Evolutionary conservation across 2,888 invertebrate species (phyloP), one percentile per base, ranked within the genome.

Genomic region (Tetanocera ferruginea): DNA sequence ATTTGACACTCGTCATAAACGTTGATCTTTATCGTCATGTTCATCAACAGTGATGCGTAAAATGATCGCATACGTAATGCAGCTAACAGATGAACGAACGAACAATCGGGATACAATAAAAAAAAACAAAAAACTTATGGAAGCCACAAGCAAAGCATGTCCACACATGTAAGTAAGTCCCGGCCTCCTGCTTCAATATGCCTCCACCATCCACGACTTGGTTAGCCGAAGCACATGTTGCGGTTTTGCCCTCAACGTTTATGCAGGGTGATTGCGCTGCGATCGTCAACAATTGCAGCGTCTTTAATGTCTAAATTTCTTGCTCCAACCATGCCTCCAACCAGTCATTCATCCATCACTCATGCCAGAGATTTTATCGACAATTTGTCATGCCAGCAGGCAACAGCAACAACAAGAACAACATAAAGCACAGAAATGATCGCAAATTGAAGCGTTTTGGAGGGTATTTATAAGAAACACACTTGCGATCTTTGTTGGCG

Each of bases 1-100:
- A 86, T 86, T 86, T 86, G 85, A 83, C 82, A 82, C 84, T 86
- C 85, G 83, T 85, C 84, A 85, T 80, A 85, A 85, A 84, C 52
- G 78, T 78, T 78, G 72, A 74, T 79, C 78, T 62, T 62, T 37
- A 69, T 25, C 49, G 55, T 19, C 8, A 19, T 55, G 19, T 9
- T n/a, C 55, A 55, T n/a, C 19, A 55, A 55, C 37, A 52, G 52
- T 67, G 83, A 85, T 80, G 83, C 85, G 85, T 85, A 85, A 85
- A 86, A 86, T 83, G 85, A 85, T 84, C 85, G 82, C 83, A 84
- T 83, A 82, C 80, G 82, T 81, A 84, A 84, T 78, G 70, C 52
- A 69, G 62, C 51, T 25, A 79, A 76, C 71, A 74, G 60, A 74
- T 69, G 75, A n/a, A 70, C 74, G 76, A 75, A 72, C 62, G 74